Evolutionary conservation across 1,140 invertebrate genomes (phyloP), one percentile per base, ranked within the genome.

Genomic region (Diploscapter pachys): DNA sequence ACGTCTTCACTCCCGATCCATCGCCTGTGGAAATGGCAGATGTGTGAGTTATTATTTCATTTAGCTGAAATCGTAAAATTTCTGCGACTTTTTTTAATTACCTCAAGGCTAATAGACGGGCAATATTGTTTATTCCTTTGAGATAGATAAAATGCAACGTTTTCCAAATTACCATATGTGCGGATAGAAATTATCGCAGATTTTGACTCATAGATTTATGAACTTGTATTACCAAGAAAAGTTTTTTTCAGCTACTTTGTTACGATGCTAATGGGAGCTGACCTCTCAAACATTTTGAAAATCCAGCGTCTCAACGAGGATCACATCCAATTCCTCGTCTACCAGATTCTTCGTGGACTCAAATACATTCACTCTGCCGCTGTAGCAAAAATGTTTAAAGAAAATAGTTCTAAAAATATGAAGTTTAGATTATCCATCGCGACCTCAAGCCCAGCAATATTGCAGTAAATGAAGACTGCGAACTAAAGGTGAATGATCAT

Each of bases 391-490:
- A 96, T 66, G 96, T 31, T 31, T 31, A 31, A 31, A 31, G 31
- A 31, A 31, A 31, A 31, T 31, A 31, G 31, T 31, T 31, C 96
- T 62, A 95, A 95, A 79, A 31, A 31, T 31, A 31, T 31, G 31
- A 31, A 31, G 31, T 31, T 31, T 31, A 31, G 31, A 96, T 99
- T 78, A 98, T 99, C 85, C 97, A 99, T 86, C 91, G 96, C 92
- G 96, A 98, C 88, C 89, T 99, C 72, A 99, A 99, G 87, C 96
- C 96, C 13, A 96, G 94, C 63, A 99, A 99, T 87, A 95, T 99
- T 85, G 96, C 95, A 71, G 96, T 99, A 0, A 99, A 99, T 89
- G 96, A 99, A 89, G 95, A 99, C 87, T 99, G 96, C 88, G 96
- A 99, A 87, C 88, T 99, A 57, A 96, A 95, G 83, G 88, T 89